Evolutionary conservation across 2,797 vertebrate species (phyloP), one percentile per base, ranked within the genome.

Genomic region (Crocidura indochinensis): DNA sequence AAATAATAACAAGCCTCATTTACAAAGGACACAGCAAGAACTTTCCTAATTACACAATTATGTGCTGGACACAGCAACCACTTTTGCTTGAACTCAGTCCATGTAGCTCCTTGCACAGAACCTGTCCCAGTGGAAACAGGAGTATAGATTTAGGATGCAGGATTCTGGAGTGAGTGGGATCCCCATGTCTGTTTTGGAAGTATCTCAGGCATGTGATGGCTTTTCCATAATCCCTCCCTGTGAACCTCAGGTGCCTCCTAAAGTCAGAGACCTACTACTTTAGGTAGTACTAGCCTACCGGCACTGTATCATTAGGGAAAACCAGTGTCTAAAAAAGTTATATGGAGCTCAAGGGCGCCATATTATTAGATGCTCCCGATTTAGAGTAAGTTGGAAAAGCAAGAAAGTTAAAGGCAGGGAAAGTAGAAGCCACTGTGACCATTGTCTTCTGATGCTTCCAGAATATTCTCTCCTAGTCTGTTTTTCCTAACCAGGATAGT

Each of bases 11-110:
- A 71, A 91, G 24, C 22, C 38, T n/a, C 6, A 49, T 62, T 51
- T 24, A 77, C 82, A 80, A 80, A 91, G 76, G 80, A 88, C 91
- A 64, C 0, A 0, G n/a, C 29, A 27, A 2, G 6, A 75, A 60
- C 74, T 38, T 87, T 77, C 73, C 71, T 9, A 29, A 85, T 90
- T 93, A 84, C 19, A 69, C 72, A 91, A 6, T 27, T 38, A 27
- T 73, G 22, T 82, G 76, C 73, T 46, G 14, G 68, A 65, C 56
- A 72, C n/a, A 74, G 64, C 64, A 74, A 60, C 10, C 46, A 79
- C 51, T n/a, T 92, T 78, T 29, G 69, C 56, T 10, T 71, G 56
- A 85, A 51, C 4, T 22, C 46, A 80, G 69, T 44, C 78, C 47
- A 46, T n/a, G n/a, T 19, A 29, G 10, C 3, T 17, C 20, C 26